Evolutionary conservation across 2,797 vertebrate genomes (phyloP).

Genomic region (Sus cebifrons): DNA sequence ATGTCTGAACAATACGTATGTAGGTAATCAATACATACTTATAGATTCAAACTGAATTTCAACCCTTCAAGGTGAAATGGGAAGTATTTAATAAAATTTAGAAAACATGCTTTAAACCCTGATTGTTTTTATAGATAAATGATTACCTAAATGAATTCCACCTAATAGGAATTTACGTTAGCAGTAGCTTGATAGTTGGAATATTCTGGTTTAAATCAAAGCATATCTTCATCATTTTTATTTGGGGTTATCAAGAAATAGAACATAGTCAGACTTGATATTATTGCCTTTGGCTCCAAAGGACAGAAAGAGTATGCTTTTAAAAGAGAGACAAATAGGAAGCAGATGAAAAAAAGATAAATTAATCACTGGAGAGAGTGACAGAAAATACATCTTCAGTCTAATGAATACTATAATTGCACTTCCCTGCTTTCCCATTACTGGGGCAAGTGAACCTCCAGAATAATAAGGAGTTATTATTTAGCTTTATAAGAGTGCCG

Average conservation of each 20-base stretch:
- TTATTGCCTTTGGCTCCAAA: not conserved
- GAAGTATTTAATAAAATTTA: constrained; percentile 62
- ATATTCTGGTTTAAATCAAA: constrained; percentile 35
- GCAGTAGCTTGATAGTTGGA: not conserved
- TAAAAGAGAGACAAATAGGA: constrained; percentile 49
- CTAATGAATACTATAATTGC: not conserved
- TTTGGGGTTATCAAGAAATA: constrained; percentile 57
- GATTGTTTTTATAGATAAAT: constrained; percentile 47
- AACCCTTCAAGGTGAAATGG: constrained; percentile 51
- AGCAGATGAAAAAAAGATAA: not conserved
- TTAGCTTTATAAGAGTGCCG: not conserved
- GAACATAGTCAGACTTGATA: constrained; percentile 46
- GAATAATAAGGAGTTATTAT: not conserved
- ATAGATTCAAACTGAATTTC: constrained; percentile 39
- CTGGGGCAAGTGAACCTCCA: not conserved
- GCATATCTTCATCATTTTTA: constrained; percentile 62
- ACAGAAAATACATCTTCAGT: not conserved
- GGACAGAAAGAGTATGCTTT: not conserved
- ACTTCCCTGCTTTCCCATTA: not conserved
- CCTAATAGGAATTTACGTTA: constrained; percentile 48
- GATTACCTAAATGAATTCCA: not conserved
- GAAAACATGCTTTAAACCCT: constrained; percentile 22
- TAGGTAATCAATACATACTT: constrained; percentile 30
- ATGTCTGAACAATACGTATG: not conserved
- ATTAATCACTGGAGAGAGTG: not conserved